Base-by-base conservation (phyloP, 2,888 invertebrate genomes). In the Leptinotarsa tumamoca region DNA sequence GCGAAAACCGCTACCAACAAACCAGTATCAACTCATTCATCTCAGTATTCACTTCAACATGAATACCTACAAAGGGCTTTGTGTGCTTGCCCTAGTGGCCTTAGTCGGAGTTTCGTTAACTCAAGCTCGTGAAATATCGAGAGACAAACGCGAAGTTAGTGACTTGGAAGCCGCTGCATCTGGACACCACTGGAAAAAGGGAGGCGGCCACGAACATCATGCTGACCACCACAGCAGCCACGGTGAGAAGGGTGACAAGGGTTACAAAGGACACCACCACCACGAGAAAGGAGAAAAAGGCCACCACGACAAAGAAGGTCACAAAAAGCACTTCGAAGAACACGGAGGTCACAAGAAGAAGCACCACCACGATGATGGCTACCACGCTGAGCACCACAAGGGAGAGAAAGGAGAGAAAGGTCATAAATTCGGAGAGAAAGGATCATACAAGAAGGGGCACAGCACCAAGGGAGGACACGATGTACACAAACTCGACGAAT, bases 381-480 rank as follows among this genome's bases (percentile, higher is more conserved):
- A 94, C 87, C 92, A 92, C 80, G 93, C 92, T 0, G 90, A 91
- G 74, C 92, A 93, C 82, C 91, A 93, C 77, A 92, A 92, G 50
- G 93, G 92, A 10, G 93, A 94, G 75, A 92, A 93, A 73, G 94
- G 93, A 0, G 92, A 92, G 80, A 93, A 94, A 82, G 89, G 88
- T 7, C 89, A 89, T 68, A 92, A 93, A 80, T 91, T 92, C 78
- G 93, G 92, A 0, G 92, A 93, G 80, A 93, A 94, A 83, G 95
- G 95, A 14, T 92, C 92, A 81, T 95, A 94, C 87, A 94, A 94
- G 79, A 96, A 96, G 85, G 96, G 96, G 0, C 95, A 96, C 88
- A 94, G 93, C 79, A 96, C 95, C 81, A 95, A 96, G 87, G 84
- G 96, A 74, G 94, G 95, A 81, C 96, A 96, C 86, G 94, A 95